Conservation (phyloP, 2,888 invertebrate genomes). For the Gortyna flavago region DNA sequence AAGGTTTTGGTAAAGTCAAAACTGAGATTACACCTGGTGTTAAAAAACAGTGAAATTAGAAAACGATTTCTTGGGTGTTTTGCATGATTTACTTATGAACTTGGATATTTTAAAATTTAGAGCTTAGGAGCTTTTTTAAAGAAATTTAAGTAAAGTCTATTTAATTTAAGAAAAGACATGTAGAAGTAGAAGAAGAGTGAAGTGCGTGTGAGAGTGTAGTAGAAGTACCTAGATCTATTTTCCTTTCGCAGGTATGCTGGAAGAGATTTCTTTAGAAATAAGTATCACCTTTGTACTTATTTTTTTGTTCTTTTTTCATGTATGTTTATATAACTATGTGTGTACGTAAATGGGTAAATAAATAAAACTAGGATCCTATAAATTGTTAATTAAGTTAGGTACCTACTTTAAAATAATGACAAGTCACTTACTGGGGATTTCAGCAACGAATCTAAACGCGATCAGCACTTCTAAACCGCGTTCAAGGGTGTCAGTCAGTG, state of each 20-base stretch:
- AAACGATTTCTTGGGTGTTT: constrained; percentile 40
- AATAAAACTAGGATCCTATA: not conserved
- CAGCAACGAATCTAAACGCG: not conserved
- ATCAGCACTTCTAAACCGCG: not conserved
- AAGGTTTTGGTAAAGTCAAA: constrained; percentile 80
- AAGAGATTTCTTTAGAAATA: not conserved
- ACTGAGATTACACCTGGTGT: constrained; percentile 82
- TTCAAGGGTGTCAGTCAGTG: not conserved
- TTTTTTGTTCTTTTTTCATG: not conserved
- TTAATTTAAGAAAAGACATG: not conserved
- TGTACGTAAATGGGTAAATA: no score
- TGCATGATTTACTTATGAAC: constrained; percentile 12
- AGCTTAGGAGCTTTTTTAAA: not conserved
- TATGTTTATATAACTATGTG: not conserved
- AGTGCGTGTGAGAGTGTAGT: not conserved
- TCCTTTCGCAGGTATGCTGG: not conserved
- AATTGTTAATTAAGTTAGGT: not conserved
- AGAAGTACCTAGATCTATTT: not conserved
- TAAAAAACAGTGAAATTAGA: constrained; percentile 60
- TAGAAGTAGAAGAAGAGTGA: not conserved
- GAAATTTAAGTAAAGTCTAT: not conserved
- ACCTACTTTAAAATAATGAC: not conserved
- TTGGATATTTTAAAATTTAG: not conserved
- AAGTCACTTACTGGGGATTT: not conserved
- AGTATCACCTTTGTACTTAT: not conserved